Percentiles rank a stretch among this genome's conserved stretches.
Evolutionary conservation across 2,888 invertebrate species (phyloP).

Genomic region (Sicus ferrugineus): DNA sequence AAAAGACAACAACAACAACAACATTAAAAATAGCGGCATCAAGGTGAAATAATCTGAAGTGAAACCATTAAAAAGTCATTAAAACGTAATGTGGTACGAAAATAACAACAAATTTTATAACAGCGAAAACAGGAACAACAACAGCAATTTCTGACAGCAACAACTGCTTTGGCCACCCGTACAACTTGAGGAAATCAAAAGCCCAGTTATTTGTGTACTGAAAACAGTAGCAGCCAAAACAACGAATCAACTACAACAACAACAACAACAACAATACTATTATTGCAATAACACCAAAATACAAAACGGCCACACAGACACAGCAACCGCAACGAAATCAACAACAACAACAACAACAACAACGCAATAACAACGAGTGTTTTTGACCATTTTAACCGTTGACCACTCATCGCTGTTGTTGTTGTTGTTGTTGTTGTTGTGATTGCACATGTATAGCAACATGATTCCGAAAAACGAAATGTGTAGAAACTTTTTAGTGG

Average conservation of each 20-base stretch:
- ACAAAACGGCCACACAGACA: not conserved
- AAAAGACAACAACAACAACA: slow-evolving; percentile 29
- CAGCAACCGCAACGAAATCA: slow-evolving; percentile 36
- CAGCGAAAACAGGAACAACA: not conserved
- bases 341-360: slow-evolving; percentile 19
- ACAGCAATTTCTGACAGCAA: slow-evolving; percentile 8
- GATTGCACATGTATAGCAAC: too few relatives aligned
- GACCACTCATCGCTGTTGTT: too few relatives aligned
- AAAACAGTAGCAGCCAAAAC: not conserved
- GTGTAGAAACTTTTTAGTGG: too few relatives aligned
- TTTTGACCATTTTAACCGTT: too few relatives aligned
- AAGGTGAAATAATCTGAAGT: not conserved
- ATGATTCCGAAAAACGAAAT: too few relatives aligned
- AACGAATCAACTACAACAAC: not conserved
- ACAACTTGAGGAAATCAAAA: not conserved
- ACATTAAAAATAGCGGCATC: slow-evolving; percentile 18
- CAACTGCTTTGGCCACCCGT: slow-evolving; percentile 6
- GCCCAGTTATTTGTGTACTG: not conserved
- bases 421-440: too few relatives aligned
- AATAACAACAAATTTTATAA: slow-evolving; percentile 18
- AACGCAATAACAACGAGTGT: too few relatives aligned
- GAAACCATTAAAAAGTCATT: slow-evolving; percentile 49
- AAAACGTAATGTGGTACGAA: slow-evolving; percentile 42
- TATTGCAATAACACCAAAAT: not conserved
- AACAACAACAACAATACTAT: not conserved